Base-by-base conservation (phyloP, 2,888 invertebrate genomes). In the Busseola fusca region DNA sequence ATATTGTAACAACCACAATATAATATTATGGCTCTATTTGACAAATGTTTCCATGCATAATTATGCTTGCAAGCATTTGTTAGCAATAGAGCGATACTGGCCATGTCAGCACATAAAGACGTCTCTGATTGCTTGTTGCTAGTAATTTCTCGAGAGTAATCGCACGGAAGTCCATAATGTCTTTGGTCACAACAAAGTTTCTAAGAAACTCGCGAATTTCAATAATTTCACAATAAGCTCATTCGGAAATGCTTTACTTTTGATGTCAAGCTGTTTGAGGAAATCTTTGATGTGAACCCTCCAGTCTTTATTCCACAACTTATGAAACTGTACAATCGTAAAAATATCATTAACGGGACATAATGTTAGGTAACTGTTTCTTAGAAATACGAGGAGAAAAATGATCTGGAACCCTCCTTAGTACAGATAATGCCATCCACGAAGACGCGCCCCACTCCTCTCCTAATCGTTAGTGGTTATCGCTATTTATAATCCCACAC, bases 221-320 rank as follows among this genome's bases (percentile, higher is more conserved):
- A 63, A 80, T 80, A 14, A 63, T 75, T 78, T 80, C 65, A 80
- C 69, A 66, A 63, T 74, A 80, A 80, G 59, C 63, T 57, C 64
- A 58, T 56, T 76, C 48, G 14, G 57, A 54, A 40, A 37, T 62
- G 74, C 57, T 56, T 65, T 40, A 66, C 65, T 66, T 80, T 74
- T 78, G 74, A 78, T 78, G 76, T 78, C 42, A 25, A 57, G 0
- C 40, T 69, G 80, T 80, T 78, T 69, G 58, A 56, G 50, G 75
- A 64, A 74, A 59, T 1, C 63, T 63, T 75, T 69, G 54, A 75
- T 69, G 58, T 75, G 10, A 9, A 25, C 6, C 14, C 14, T 64
- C 10, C 3, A 10, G 57, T 37, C 14, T 68, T 50, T 58, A 48
- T 42, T 37, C 3, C 30, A 25, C 16, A 65, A 6, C n/a, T 45